phyloP scores from a whole-genome alignment of 2,888 invertebrate genomes.

The Ariolimax columbianus region DNA sequence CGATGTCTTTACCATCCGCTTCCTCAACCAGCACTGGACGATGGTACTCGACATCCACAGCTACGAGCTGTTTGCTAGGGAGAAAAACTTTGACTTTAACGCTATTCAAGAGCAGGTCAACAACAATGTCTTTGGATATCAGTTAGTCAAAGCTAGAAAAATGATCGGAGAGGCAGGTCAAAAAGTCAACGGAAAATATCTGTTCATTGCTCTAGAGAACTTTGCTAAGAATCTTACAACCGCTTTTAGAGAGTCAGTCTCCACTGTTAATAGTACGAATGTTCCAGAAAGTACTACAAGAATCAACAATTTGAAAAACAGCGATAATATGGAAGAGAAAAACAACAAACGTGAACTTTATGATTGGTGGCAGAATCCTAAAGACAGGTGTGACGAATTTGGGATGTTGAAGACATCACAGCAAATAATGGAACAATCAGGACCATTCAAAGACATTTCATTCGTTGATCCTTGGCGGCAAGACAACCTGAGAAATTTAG shows the following conservation, averaged over 20 bases:
- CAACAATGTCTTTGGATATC: slow-evolving; percentile 78
- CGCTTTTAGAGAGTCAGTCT: slow-evolving; percentile 59
- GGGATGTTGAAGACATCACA: not conserved
- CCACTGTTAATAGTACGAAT: not conserved
- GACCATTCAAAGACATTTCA: not conserved
- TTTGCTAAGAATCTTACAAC: slow-evolving; percentile 71
- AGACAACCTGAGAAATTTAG: slow-evolving; percentile 72
- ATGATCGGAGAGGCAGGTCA: slow-evolving; percentile 77
- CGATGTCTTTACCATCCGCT: slow-evolving; percentile 77
- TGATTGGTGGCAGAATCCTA: not conserved
- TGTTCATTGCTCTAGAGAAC: slow-evolving; percentile 68
- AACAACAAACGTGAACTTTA: not conserved
- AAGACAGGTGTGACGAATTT: not conserved
- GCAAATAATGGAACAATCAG: not conserved
- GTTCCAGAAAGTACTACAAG: slow-evolving; percentile 7
- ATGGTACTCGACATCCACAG: slow-evolving; percentile 77
- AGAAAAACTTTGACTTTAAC: slow-evolving; percentile 78
- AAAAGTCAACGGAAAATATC: slow-evolving; percentile 73
- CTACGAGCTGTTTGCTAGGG: slow-evolving; percentile 73
- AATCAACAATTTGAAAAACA: slow-evolving; percentile 48
- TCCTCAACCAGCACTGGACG: slow-evolving; percentile 76
- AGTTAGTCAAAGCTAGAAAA: slow-evolving; percentile 72
- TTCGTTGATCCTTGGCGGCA: slow-evolving; percentile 59
- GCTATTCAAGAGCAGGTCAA: slow-evolving; percentile 78
- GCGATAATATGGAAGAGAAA: not conserved